These are phyloP conservation scores for Dryococelus australis DNA, from an alignment of 2,888 invertebrate species.

Conservation along the genomic window DNA sequence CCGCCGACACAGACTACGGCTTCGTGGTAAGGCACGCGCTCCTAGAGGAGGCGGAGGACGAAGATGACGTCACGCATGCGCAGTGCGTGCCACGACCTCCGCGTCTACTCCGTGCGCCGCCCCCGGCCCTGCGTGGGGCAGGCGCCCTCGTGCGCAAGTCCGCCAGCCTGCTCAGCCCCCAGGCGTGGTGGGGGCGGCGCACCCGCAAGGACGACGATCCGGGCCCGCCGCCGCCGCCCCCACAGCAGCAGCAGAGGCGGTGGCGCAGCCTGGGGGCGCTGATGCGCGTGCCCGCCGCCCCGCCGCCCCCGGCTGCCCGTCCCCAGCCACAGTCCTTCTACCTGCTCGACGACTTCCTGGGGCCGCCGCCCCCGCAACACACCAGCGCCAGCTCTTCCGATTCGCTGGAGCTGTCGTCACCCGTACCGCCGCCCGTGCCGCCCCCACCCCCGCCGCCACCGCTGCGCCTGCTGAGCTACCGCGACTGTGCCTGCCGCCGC, in stretches of 20 bases:
- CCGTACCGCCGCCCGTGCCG: conserved; percentile 60
- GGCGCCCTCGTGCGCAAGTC: conserved; percentile 51
- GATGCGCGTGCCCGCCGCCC: conserved; percentile 54
- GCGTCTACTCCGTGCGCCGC: not conserved
- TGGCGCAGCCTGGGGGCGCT: conserved; percentile 61
- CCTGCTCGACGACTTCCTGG: conserved; percentile 60
- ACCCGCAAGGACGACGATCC: conserved; percentile 41
- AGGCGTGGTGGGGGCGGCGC: conserved; percentile 49
- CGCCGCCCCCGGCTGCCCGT: conserved; percentile 51
- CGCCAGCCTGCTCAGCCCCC: conserved; percentile 50
- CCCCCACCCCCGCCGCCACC: conserved; percentile 58
- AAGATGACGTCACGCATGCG: conserved; percentile 32
- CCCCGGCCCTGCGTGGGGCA: conserved; percentile 41
- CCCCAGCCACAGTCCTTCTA: conserved; percentile 61
- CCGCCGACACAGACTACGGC: conserved; percentile 53
- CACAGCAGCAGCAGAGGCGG: conserved; percentile 55
- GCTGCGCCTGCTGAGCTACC: conserved; percentile 50
- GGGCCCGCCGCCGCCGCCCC: conserved; percentile 42
- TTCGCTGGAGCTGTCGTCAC: conserved; percentile 57
- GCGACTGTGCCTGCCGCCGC: conserved; percentile 46
- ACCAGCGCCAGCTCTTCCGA: conserved; percentile 53
- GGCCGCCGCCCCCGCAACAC: conserved; percentile 50
- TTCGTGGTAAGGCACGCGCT: conserved; percentile 53
- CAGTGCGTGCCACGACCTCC: not conserved
- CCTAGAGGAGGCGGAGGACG: conserved; percentile 46